phyloP scores from a whole-genome alignment of 2,797 vertebrate genomes.

The Ispidina picta region DNA sequence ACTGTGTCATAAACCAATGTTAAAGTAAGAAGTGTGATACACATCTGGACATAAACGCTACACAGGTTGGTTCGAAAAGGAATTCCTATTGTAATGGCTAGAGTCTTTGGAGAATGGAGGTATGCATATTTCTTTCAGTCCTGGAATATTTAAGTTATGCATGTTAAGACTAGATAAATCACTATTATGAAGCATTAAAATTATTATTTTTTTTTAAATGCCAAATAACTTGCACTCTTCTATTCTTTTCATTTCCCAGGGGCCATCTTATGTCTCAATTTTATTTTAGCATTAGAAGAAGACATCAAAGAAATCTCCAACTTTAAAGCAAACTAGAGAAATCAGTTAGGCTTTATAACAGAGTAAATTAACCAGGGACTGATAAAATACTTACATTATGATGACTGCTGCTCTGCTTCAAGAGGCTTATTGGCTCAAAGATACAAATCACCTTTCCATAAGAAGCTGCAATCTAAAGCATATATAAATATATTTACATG shows the following conservation, averaged over 20 bases:
- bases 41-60: not conserved
- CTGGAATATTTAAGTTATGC: not conserved
- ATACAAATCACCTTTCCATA: slow-evolving; percentile 92
- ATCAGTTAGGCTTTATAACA: not conserved
- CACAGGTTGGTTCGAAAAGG: not conserved
- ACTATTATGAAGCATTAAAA: not conserved
- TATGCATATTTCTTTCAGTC: rapidly evolving
- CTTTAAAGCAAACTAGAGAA: slow-evolving; percentile 21
- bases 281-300: not conserved
- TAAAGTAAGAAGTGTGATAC: not conserved
- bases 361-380: not conserved
- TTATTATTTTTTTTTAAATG: not conserved
- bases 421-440: slow-evolving; percentile 89
- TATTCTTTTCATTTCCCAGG: not conserved
- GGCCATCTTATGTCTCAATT: not conserved
- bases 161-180: not conserved
- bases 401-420: slow-evolving; percentile 80
- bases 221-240: not conserved
- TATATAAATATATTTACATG: not conserved
- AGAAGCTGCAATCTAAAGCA: slow-evolving; percentile 93
- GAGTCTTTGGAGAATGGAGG: rapidly evolving
- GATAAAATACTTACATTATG: slow-evolving; percentile 82
- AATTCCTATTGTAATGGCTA: not conserved
- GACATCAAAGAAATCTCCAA: not conserved
- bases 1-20: not conserved